Evolutionary conservation across 2,113 vertebrate species (phyloP).

Genomic region (Sclerurus mexicanus): DNA sequence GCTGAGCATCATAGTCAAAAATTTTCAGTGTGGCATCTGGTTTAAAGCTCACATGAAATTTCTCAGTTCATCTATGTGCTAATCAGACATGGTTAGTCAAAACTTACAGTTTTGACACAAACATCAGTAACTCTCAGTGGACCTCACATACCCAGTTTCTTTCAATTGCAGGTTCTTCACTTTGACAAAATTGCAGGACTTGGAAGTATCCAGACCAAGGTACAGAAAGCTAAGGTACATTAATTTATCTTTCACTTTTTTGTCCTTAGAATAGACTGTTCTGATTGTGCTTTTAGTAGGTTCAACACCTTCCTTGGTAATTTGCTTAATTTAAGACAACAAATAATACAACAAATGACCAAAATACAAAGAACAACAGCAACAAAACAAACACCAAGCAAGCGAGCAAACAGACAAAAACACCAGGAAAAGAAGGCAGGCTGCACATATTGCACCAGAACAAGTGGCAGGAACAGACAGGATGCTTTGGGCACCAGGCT

Average conservation of each 20-base stretch:
- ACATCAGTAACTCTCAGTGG: not conserved
- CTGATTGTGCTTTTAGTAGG: not conserved
- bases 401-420: not conserved
- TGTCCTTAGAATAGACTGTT: not conserved
- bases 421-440: not conserved
- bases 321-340: not conserved
- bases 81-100: not conserved
- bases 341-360: not conserved
- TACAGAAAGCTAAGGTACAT: slow-evolving; percentile 46
- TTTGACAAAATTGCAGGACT: slow-evolving; percentile 46
- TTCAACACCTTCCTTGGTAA: not conserved
- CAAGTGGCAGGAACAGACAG: not conserved
- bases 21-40: not conserved
- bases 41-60: not conserved
- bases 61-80: not conserved
- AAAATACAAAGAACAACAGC: not conserved
- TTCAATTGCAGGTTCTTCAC: slow-evolving; percentile 30
- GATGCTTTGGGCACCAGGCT: not conserved
- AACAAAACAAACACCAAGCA: not conserved
- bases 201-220: not conserved
- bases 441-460: not conserved
- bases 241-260: not conserved
- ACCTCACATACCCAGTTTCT: not conserved
- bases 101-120: not conserved
- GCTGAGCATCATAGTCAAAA: not conserved